Conservation (phyloP, 2,113 vertebrate species). For the Takifugu bimaculatus region DNA sequence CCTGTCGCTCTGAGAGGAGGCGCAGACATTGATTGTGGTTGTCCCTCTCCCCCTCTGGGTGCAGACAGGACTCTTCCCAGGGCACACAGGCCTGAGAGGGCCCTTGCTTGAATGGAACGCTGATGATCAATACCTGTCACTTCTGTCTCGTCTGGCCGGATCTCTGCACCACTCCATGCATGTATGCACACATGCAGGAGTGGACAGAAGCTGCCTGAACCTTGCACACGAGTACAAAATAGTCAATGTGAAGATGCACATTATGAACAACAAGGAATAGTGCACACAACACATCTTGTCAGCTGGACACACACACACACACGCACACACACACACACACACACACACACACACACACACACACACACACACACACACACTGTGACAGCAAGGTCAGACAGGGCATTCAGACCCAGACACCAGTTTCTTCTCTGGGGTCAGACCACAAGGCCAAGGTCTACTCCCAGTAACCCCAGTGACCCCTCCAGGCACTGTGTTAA, state of each 20-base stretch:
- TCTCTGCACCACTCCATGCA: constrained; percentile 20
- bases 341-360: constrained; percentile 17
- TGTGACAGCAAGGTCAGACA: constrained; percentile 67
- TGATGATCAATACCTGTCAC: constrained; percentile 77
- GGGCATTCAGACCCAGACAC: constrained; percentile 71
- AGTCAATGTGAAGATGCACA: constrained; percentile 23
- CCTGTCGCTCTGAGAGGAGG: constrained; percentile 37
- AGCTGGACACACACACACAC: constrained; percentile 26
- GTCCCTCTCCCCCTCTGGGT: constrained; percentile 35
- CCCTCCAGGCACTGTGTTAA: constrained; percentile 18
- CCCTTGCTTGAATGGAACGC: constrained; percentile 65
- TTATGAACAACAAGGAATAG: constrained; percentile 13
- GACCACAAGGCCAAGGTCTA: constrained; percentile 74
- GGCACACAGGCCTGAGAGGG: constrained; percentile 66
- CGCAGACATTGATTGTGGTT: constrained; percentile 62
- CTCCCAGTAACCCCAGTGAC: constrained; percentile 54
- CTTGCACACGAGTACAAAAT: background rate
- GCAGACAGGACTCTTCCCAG: constrained; percentile 57
- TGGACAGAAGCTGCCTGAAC: constrained; percentile 1
- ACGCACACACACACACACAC: constrained; percentile 25
- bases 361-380: constrained; percentile 27
- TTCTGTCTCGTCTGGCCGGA: constrained; percentile 66
- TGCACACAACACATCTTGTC: constrained; percentile 28
- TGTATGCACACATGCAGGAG: constrained; percentile 14
- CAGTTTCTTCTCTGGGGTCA: constrained; percentile 69